Evolutionary conservation across 2,113 vertebrate species (phyloP).

Genomic region (Istiophorus platypterus): DNA sequence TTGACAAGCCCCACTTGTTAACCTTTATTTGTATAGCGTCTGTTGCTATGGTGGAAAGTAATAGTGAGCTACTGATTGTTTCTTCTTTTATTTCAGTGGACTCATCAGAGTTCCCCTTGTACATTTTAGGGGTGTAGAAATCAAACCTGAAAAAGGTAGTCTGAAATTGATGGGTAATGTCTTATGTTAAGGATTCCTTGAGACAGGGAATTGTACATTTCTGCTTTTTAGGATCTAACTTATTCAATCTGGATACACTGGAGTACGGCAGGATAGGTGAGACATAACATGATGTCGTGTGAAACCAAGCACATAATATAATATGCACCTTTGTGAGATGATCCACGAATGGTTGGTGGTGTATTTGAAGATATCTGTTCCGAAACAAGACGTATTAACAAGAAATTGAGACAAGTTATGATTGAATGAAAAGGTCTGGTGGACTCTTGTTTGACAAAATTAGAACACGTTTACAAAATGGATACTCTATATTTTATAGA

Average conservation of each 20-base stretch:
- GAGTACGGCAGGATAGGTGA: slow-evolving; percentile 10
- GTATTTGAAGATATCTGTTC: slow-evolving; percentile 8
- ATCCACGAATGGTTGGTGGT: not conserved
- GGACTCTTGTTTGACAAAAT: not conserved
- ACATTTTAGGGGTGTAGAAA: slow-evolving; percentile 44
- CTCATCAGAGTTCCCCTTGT: not conserved
- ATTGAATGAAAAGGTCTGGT: not conserved
- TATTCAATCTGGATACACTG: not conserved
- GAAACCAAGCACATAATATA: too few species aligned
- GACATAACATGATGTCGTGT: too few species aligned
- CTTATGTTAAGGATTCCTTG: slow-evolving; percentile 30
- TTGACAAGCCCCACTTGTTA: slow-evolving; percentile 30
- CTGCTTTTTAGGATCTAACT: slow-evolving; percentile 34
- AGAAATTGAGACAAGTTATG: not conserved
- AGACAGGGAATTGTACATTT: slow-evolving; percentile 20
- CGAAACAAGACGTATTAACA: slow-evolving; percentile 22
- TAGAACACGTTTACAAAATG: not conserved
- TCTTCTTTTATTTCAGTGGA: not conserved
- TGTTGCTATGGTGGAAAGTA: not conserved
- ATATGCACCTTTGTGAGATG: slow-evolving; percentile 8
- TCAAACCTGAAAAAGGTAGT: slow-evolving; percentile 55
- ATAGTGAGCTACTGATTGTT: not conserved
- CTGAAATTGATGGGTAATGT: slow-evolving; percentile 14
- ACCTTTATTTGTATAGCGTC: slow-evolving; percentile 18
- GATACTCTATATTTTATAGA: not conserved